phyloP scores from a whole-genome alignment of 2,888 invertebrate species.

The Tortrix viridana region DNA sequence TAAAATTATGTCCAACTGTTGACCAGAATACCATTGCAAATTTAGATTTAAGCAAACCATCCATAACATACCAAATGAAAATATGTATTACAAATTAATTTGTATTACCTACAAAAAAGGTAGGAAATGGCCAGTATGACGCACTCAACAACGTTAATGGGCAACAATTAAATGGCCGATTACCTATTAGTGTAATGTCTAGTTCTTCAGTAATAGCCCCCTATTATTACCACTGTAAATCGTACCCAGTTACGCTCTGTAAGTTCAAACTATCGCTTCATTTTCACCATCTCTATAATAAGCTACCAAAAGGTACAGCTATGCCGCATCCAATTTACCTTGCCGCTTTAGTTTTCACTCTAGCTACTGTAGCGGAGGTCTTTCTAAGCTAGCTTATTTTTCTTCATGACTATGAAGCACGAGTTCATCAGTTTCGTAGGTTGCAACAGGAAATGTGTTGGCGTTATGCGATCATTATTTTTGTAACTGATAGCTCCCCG shows the following conservation, averaged over 20 bases:
- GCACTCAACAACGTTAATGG: conserved; percentile 8
- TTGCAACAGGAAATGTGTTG: conserved; percentile 53
- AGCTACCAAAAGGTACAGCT: conserved; percentile 20
- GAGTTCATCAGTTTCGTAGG: conserved; percentile 40
- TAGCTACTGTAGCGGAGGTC: conserved; percentile 12
- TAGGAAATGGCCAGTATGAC: too few relatives aligned
- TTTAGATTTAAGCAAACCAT: too few relatives aligned
- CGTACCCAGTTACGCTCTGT: conserved; percentile 30
- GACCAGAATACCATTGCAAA: too few relatives aligned
- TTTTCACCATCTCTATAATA: conserved; percentile 34
- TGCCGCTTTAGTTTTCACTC: neutral
- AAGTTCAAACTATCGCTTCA: conserved; percentile 27
- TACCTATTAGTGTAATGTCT: conserved; percentile 16
- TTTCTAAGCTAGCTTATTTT: conserved; percentile 25
- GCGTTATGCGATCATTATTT: conserved; percentile 49
- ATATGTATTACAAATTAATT: too few relatives aligned
- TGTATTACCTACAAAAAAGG: too few relatives aligned
- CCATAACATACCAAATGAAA: too few relatives aligned
- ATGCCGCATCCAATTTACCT: neutral
- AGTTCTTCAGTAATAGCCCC: conserved; percentile 15
- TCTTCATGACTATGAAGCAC: conserved; percentile 35
- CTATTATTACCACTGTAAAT: conserved; percentile 27
- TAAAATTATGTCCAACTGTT: too few relatives aligned
- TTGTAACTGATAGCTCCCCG: conserved; percentile 45
- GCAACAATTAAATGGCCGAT: conserved; percentile 19